phyloP scores from a whole-genome alignment of 2,797 vertebrate species.

The Intellagama lesueurii region DNA sequence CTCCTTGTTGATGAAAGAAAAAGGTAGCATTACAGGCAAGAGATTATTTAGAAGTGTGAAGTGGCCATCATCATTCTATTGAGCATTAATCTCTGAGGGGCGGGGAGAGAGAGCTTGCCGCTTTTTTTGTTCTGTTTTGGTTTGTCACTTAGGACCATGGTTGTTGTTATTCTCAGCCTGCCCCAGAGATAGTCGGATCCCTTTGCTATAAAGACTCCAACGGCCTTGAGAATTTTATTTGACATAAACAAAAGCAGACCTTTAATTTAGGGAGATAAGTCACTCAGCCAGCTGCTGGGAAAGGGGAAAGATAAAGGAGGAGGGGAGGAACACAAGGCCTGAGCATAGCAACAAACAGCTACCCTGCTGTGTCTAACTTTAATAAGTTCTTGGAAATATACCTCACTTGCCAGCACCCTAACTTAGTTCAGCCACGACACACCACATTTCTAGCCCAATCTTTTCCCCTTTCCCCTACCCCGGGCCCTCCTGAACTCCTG shows the following conservation, averaged over 20 bases:
- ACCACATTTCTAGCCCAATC: neutral
- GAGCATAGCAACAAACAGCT: conserved; percentile 46
- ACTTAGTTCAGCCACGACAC: conserved; percentile 50
- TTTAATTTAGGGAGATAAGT: conserved; percentile 66
- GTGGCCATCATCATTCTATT: conserved; percentile 9
- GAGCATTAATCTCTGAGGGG: neutral
- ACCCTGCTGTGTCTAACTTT: conserved; percentile 58
- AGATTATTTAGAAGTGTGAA: conserved; percentile 24
- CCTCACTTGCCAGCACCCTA: conserved; percentile 46
- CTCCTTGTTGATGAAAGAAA: too few relatives aligned
- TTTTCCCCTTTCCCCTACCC: neutral
- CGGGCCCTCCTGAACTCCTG: neutral
- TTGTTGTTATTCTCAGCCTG: neutral
- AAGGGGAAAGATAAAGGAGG: conserved; percentile 39
- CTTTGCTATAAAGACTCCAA: conserved; percentile 51
- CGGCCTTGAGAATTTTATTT: conserved; percentile 64
- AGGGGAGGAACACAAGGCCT: conserved; percentile 39
- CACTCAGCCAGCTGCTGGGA: conserved; percentile 47
- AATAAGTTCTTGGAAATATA: conserved; percentile 44
- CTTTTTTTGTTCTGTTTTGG: neutral
- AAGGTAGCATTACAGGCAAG: neutral
- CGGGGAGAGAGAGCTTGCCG: neutral
- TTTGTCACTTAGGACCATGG: conserved; percentile 27
- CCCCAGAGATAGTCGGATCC: conserved; percentile 24
- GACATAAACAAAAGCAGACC: conserved; percentile 58